Evolutionary conservation across 2,888 invertebrate genomes (phyloP).

Genomic region (Anarsia innoxiella): DNA sequence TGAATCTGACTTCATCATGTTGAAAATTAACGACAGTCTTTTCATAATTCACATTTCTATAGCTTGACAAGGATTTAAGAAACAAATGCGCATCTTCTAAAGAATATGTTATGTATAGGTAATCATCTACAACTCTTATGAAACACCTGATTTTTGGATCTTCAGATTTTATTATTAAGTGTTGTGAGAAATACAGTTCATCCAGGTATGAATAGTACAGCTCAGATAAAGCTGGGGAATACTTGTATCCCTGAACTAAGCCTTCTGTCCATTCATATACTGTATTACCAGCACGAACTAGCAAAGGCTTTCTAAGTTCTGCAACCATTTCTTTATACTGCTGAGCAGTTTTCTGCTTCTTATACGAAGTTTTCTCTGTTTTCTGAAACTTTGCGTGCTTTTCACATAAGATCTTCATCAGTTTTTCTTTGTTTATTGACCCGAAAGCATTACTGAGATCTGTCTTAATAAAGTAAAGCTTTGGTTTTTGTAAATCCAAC

Average conservation of each 20-base stretch:
- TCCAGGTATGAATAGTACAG: constrained; percentile 60
- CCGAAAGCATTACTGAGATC: constrained; percentile 70
- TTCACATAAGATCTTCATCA: constrained; percentile 47
- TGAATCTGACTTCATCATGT: constrained; percentile 35
- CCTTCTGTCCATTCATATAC: constrained; percentile 65
- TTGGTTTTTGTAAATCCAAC: constrained; percentile 44
- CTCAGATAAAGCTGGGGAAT: constrained; percentile 67
- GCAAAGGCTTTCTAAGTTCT: constrained; percentile 52
- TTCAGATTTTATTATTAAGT: constrained; percentile 26
- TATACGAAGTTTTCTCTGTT: constrained; percentile 32
- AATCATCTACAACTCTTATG: constrained; percentile 64
- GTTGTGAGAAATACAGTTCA: constrained; percentile 41
- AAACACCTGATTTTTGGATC: constrained; percentile 42
- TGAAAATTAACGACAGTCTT: constrained; percentile 61
- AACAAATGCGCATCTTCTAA: constrained; percentile 47
- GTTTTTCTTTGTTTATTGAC: constrained; percentile 47
- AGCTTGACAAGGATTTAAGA: constrained; percentile 47
- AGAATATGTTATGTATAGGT: constrained; percentile 61
- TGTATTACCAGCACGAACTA: constrained; percentile 61
- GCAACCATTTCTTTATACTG: constrained; percentile 46
- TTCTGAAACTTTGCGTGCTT: constrained; percentile 39
- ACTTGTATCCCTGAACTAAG: constrained; percentile 65
- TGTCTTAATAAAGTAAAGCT: constrained; percentile 61
- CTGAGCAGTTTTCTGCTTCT: constrained; percentile 44
- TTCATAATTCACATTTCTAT: constrained; percentile 56